Base-by-base conservation (phyloP, 1,140 invertebrate species). In the Reticulitermes speratus region DNA sequence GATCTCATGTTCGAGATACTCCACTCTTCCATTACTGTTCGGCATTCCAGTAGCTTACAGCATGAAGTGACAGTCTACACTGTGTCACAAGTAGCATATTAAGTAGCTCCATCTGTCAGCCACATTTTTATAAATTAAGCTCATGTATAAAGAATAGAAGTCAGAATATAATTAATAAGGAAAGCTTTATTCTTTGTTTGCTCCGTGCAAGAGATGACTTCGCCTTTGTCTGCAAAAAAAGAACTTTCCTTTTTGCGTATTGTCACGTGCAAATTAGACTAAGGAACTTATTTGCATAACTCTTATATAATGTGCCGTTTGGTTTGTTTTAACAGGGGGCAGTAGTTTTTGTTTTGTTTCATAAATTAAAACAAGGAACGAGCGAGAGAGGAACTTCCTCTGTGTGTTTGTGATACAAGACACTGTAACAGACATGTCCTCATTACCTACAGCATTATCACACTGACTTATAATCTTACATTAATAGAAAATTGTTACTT, bases 201-300 rank as follows among this genome's bases (percentile, higher is more conserved):
- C 25, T 75, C 1, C 5, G 65, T 75, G n/a, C n/a, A 8, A 75
- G 65, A 30, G 65, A 30, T 30, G 65, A 75, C 65, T 8, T 75
- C 5, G n/a, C 5, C 65, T 75, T 30, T 75, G 65, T 75, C 25
- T 75, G 14, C 65, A 75, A 30, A 30, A 75, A 75, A 25, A n/a
- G n/a, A 9, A 19, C 11, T 30, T 75, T 30, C 12, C n/a, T 14
- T 75, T 75, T 30, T 75, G 65, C 65, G 7, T 75, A 75, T 75
- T 75, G 25, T 16, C 25, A 75, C n/a, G 65, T 75, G 65, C 7
- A 75, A 3, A 75, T 75, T 75, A 75, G 9, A 25, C n/a, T 16
- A 75, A 55, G 8, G 65, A 75, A 75, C 65, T 75, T 25, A 75
- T 75, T 75, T 75, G 65, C 65, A 75, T 75, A 75, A 75, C 65